Evolutionary conservation across 2,888 invertebrate genomes (phyloP).

Genomic region (Altica lythri): DNA sequence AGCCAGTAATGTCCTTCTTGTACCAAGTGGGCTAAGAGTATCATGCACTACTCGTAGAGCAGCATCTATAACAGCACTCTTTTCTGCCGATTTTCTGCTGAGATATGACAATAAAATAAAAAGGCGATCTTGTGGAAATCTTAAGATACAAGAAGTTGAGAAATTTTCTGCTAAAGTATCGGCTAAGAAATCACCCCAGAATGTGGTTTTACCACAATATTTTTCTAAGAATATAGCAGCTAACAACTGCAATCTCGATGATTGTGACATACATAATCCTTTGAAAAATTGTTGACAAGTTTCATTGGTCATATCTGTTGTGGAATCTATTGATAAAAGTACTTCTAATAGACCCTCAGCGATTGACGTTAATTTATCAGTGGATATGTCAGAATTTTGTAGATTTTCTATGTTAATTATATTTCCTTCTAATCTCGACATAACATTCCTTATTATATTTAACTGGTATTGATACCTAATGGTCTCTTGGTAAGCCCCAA

Average conservation of each 20-base stretch:
- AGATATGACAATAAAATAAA: conserved; percentile 86
- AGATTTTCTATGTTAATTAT: conserved; percentile 23
- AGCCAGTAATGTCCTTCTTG: conserved; percentile 56
- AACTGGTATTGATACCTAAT: conserved; percentile 87
- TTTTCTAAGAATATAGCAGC: conserved; percentile 79
- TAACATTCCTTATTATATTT: conserved; percentile 79
- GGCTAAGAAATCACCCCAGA: conserved; percentile 93
- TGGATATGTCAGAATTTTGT: conserved; percentile 64
- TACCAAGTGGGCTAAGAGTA: conserved; percentile 59
- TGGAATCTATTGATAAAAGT: conserved; percentile 61
- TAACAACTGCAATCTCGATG: conserved; percentile 78
- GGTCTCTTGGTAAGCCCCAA: conserved; percentile 71
- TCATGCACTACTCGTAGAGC: conserved; percentile 65
- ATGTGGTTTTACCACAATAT: conserved; percentile 53
- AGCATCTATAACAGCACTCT: conserved; percentile 67
- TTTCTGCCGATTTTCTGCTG: conserved; percentile 76
- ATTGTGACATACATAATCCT: conserved; percentile 76
- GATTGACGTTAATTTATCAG: conserved; percentile 82
- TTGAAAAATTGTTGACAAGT: conserved; percentile 70
- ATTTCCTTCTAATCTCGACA: conserved; percentile 71
- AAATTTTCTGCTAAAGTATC: conserved; percentile 80
- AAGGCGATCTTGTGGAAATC: conserved; percentile 86
- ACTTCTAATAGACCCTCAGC: conserved; percentile 83
- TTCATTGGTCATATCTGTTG: conserved; percentile 51
- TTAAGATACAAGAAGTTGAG: conserved; percentile 75